Base-by-base conservation (phyloP, 2,113 vertebrate genomes). In the Gallinago jamesoni region DNA sequence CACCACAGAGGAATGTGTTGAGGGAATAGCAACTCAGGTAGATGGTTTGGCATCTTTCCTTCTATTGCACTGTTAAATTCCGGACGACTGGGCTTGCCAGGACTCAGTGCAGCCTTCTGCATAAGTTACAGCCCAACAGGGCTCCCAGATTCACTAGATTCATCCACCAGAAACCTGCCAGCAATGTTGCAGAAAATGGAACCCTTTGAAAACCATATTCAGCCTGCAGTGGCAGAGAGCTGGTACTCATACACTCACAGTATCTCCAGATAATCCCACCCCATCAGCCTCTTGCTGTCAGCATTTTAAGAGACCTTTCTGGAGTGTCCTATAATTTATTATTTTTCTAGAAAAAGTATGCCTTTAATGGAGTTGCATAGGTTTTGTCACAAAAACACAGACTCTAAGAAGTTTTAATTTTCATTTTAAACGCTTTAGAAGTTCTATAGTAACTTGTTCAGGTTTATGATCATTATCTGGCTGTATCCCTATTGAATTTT, bases 11-110 rank as follows among this genome's bases (percentile, higher is more conserved):
- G 94, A 96, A 96, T 93, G 94, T 64, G 62, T 69, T 76, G 64
- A 79, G 91, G 91, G 91, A 96, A 91, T 68, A 94, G 83, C 31
- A 90, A 79, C 82, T 95, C 91, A 94, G 96, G 94, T 97, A 95
- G 89, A 94, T 37, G 43, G 69, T 64, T 91, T 97, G 91, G 94
- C 94, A 64, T 15, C 12, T 87, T 93, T 96, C 87, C 87, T 92
- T 82, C 69, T 82, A 60, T 35, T 84, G 30, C 91, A 84, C 77
- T 33, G 7, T 88, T 93, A 75, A 93, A 92, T 89, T 93, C 93
- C 18, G 2, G 53, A 75, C 39, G 27, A 57, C 23, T 48, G 24
- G 15, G 35, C 66, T 96, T 91, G 87, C 60, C 84, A 96, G 93
- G 62, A 78, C 57, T 89, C 62, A 73, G 57, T 30, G 22, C 59